Conservation (phyloP, 92 coral and sea anemone genomes). For the Zoanthus sociatus region DNA sequence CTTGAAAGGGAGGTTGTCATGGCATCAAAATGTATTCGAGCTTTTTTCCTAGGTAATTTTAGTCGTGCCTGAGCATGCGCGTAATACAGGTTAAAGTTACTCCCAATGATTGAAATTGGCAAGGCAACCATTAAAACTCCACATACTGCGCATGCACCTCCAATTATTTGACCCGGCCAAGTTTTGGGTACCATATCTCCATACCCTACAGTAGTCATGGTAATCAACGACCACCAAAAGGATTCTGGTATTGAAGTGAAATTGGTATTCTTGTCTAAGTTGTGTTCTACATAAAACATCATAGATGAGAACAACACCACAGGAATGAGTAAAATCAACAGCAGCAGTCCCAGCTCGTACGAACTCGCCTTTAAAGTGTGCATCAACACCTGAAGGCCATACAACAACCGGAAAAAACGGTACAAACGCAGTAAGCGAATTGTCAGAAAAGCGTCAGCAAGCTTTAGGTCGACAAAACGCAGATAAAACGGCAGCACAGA, state of each 20-base stretch:
- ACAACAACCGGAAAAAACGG: constrained; percentile 91
- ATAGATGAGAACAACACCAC: constrained; percentile 91
- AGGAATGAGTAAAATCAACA: constrained; percentile 84
- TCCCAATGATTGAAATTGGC: constrained; percentile 91
- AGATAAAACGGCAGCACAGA: constrained; percentile 93
- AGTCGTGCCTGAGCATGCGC: constrained; percentile 93
- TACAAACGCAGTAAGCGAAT: constrained; percentile 86
- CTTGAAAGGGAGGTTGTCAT: constrained; percentile 76
- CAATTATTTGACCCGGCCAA: constrained; percentile 81
- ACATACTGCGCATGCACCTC: constrained; percentile 86
- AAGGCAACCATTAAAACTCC: constrained; percentile 88
- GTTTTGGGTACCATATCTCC: constrained; percentile 86
- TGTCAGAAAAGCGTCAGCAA: constrained; percentile 81
- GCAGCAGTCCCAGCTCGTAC: constrained; percentile 84
- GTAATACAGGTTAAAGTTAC: constrained; percentile 85
- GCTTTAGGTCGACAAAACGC: constrained; percentile 53
- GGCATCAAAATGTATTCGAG: constrained; percentile 70
- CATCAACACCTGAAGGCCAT: constrained; percentile 88
- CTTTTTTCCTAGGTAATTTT: constrained; percentile 76
- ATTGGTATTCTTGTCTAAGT: constrained; percentile 64
- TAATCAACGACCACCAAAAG: constrained; percentile 94
- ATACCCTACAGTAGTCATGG: constrained; percentile 93
- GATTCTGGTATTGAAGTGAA: constrained; percentile 93
- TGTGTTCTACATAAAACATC: constrained; percentile 80
- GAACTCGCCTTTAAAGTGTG: constrained; percentile 99